Evolutionary conservation across 2,113 vertebrate species (phyloP), one percentile per base, ranked within the genome.

Genomic region (Colossoma macropomum): DNA sequence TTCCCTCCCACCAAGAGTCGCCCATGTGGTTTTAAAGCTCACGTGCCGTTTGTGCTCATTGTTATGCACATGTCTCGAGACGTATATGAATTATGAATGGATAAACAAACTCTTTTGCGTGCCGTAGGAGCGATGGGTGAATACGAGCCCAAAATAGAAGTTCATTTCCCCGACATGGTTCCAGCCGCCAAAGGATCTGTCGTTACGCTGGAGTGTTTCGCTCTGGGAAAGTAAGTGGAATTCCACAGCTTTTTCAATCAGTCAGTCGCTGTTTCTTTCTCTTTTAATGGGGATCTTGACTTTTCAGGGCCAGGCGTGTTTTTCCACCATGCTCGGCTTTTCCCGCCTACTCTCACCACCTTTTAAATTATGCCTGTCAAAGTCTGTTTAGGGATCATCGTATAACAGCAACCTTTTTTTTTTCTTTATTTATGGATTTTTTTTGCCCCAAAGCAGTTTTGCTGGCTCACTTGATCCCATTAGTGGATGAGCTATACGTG

Each of bases 61-160:
- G 91, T 89, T 66, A 80, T 48, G 21, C 32, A 59, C 70, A 34
- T 38, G 19, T 75, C 15, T 45, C 12, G 27, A 85, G 38, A 56
- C 32, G 34, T 27, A 12, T 87, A 89, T 93, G 89, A 92, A 93
- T 92, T 91, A 90, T 89, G 79, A 80, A 92, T 75, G 75, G 82
- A 79, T 89, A 89, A 91, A 87, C 80, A 81, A 86, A 75, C 87
- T 85, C 34, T 89, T 91, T 84, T 90, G 87, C 77, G 88, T 81
- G 90, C 87, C 75, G 0, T 72, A 98, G 97, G 96, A 87, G 93
- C 95, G 84, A 98, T 98, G 97, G 97, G 97, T 54, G 97, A 99
- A 93, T 98, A 98, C 2, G 96, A 99, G 90, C 97, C 97, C 19
- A 99, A 98, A 95, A 98, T 98, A 93, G 97, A 99, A 96, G 96